A percentile compares a stretch with the other conserved stretches of the same genome.
Evolutionary conservation across 2,888 invertebrate genomes (phyloP).

Genomic region (Isoperla grammatica): DNA sequence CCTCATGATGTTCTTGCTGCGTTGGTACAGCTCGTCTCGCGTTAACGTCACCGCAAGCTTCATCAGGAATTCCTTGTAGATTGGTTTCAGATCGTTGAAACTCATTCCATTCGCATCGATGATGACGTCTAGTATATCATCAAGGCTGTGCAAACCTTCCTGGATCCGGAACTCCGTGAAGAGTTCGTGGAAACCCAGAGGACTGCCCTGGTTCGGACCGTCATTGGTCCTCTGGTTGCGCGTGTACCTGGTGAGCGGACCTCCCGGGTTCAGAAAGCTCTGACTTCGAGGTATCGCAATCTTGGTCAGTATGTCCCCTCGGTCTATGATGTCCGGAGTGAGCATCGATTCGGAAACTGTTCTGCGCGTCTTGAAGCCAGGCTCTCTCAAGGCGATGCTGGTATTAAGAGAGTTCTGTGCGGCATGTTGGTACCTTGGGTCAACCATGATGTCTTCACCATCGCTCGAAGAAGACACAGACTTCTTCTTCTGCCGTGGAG

Average conservation of each 20-base stretch:
- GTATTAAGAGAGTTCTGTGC: neutral
- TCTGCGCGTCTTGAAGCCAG: slow-evolving; percentile 13
- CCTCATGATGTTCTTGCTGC: slow-evolving; percentile 85
- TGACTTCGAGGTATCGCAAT: slow-evolving; percentile 81
- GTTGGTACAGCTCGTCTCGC: slow-evolving; percentile 86
- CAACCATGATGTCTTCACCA: slow-evolving; percentile 39
- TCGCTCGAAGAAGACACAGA: slow-evolving; percentile 54
- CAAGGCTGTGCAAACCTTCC: slow-evolving; percentile 81
- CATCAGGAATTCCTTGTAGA: slow-evolving; percentile 83
- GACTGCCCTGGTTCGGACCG: slow-evolving; percentile 60
- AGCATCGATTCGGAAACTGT: slow-evolving; percentile 10
- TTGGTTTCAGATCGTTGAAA: slow-evolving; percentile 85
- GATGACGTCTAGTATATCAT: slow-evolving; percentile 81
- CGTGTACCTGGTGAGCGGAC: slow-evolving; percentile 63
- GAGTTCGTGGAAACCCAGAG: slow-evolving; percentile 78
- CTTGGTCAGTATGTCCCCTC: slow-evolving; percentile 77
- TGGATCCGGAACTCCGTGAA: slow-evolving; percentile 83
- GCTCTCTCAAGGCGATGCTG: neutral
- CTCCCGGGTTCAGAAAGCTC: slow-evolving; percentile 78
- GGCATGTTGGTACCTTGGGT: slow-evolving; percentile 25
- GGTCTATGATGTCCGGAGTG: slow-evolving; percentile 46
- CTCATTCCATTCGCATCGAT: slow-evolving; percentile 91
- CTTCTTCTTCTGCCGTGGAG: slow-evolving; percentile 69
- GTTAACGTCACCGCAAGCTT: slow-evolving; percentile 83
- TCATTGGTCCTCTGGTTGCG: slow-evolving; percentile 1